Conservation (phyloP, 1,140 invertebrate species). For the Campoletis sonorensis region DNA sequence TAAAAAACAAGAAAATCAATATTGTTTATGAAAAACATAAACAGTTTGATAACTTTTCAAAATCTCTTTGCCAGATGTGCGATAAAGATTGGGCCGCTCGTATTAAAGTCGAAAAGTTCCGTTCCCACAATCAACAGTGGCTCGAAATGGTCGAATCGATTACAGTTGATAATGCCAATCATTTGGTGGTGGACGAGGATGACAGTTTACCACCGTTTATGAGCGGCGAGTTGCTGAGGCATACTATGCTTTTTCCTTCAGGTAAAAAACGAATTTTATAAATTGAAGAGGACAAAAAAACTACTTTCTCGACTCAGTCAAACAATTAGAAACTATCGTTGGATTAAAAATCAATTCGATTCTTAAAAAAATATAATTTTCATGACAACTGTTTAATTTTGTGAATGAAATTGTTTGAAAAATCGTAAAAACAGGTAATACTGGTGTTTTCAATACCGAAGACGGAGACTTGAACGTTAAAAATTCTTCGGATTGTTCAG, state of each 20-base stretch:
- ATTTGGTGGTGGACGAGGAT: constrained; percentile 79
- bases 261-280: constrained; percentile 69
- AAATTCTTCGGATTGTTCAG: constrained; percentile 72
- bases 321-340: too few relatives aligned
- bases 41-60: constrained; percentile 20
- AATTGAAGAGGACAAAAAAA: neutral
- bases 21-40: neutral
- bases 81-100: constrained; percentile 93
- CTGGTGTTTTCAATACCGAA: constrained; percentile 70
- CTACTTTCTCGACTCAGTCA: neutral
- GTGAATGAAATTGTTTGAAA: too few relatives aligned
- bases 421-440: constrained; percentile 62
- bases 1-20: neutral
- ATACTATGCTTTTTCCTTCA: constrained; percentile 82
- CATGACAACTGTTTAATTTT: too few relatives aligned
- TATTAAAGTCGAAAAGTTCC: constrained; percentile 96
- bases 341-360: too few relatives aligned
- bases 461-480: constrained; percentile 74
- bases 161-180: constrained; percentile 76
- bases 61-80: constrained; percentile 80
- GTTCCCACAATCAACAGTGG: constrained; percentile 98
- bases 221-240: constrained; percentile 83
- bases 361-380: too few relatives aligned
- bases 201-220: constrained; percentile 84
- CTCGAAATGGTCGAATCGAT: constrained; percentile 93